Base-by-base conservation (phyloP, 2,113 vertebrate species). In the Amblyornis subalaris region DNA sequence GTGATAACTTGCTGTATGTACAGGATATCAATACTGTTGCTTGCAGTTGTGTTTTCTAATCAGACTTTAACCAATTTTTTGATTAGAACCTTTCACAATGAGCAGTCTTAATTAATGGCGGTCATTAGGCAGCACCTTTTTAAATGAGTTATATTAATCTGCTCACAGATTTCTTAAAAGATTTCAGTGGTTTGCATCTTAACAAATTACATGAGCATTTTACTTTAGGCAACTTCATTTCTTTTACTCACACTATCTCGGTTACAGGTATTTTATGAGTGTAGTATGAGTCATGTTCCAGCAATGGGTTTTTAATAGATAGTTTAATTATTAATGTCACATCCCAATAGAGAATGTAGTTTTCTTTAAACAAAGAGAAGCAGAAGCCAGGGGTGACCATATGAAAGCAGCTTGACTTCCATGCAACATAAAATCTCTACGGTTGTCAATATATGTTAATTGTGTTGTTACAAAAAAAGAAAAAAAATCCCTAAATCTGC, bases 321-420 rank as follows among this genome's bases (percentile, higher is more conserved):
- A 80, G 26, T 95, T 97, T 94, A 98, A 97, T 97, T 97, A 97
- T 98, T 97, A 83, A 97, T 97, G 95, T 40, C 73, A 45, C 84
- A 74, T 93, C 57, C 42, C 82, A 83, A 57, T 58, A 79, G 81
- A 44, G 53, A 93, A 86, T 51, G 47, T 61, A 85, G 61, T 96
- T 95, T 96, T 96, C 82, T 94, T 96, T 95, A 95, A 95, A 96
- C 62, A 97, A 96, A 95, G 83, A 78, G 74, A 89, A 96, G 44
- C 66, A 79, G 47, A 75, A 82, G 38, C 67, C 54, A 33, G 33
- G 45, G 75, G 38, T 95, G 82, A 85, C 54, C 14, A 33, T 75
- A 75, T 31, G 51, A 90, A 94, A 95, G 36, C 55, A 90, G 23
- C 57, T 85, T 87, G 92, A 95, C 71, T 93, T 85, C 33, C 51